phyloP scores from a whole-genome alignment of 2,113 vertebrate species.

The Psammodynastes pulverulentus region DNA sequence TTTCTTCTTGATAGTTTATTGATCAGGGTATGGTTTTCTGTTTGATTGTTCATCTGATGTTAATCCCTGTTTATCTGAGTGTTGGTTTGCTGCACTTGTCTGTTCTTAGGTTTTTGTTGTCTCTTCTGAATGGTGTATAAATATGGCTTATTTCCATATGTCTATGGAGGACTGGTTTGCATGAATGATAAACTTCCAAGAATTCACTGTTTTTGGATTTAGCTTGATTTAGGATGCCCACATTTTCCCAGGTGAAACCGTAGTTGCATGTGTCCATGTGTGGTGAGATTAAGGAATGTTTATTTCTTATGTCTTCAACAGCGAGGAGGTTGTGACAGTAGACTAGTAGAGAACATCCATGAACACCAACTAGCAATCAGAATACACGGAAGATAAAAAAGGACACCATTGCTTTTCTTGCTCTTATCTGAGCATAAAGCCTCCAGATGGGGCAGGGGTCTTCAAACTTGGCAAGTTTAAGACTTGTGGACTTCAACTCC shows the following conservation, averaged over 20 bases:
- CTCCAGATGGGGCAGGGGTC: no score
- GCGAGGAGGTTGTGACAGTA: background rate
- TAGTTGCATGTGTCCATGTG: background rate
- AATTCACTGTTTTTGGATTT: background rate
- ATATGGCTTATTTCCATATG: background rate
- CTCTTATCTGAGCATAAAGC: background rate
- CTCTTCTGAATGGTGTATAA: background rate
- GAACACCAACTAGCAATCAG: background rate
- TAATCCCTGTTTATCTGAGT: background rate
- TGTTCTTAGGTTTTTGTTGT: background rate
- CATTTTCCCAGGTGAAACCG: background rate
- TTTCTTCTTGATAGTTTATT: background rate
- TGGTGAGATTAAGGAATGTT: background rate
- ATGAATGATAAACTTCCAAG: background rate
- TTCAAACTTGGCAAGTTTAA: no score
- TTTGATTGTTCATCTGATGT: background rate
- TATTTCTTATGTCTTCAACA: background rate
- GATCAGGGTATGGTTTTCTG: background rate
- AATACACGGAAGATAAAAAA: background rate
- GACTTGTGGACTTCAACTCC: no score
- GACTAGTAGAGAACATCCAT: background rate
- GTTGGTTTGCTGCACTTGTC: background rate
- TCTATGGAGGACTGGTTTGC: background rate
- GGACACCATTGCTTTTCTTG: background rate
- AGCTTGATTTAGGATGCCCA: background rate